phyloP scores from a whole-genome alignment of 1,140 invertebrate genomes.

The Trichonephila inaurata region DNA sequence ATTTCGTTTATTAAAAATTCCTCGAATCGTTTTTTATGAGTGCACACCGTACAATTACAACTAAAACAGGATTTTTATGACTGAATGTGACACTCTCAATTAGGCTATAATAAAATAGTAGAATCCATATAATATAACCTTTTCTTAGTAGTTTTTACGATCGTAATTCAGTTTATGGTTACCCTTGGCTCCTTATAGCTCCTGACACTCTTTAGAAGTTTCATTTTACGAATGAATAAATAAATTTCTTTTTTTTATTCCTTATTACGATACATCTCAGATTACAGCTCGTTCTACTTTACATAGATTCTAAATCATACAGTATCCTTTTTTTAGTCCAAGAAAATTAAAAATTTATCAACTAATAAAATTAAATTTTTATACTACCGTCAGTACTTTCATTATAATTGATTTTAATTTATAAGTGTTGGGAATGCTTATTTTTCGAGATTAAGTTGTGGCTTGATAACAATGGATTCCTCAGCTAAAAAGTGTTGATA shows the following conservation, averaged over 20 bases:
- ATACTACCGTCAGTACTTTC: no score
- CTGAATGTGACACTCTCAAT: constrained; percentile 20
- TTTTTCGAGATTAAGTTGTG: no score
- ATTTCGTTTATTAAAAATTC: constrained; percentile 39
- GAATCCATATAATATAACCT: neutral
- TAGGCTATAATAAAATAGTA: constrained; percentile 25
- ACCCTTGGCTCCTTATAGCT: neutral
- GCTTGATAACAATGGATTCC: no score
- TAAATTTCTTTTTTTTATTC: neutral
- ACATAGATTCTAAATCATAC: no score
- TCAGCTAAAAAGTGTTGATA: no score
- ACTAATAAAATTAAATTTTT: no score
- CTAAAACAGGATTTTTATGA: constrained; percentile 7
- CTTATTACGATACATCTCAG: neutral
- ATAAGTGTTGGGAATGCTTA: no score
- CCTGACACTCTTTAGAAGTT: neutral
- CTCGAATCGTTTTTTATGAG: constrained; percentile 26
- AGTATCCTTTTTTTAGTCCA: no score
- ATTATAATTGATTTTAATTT: no score
- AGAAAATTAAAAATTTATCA: no score
- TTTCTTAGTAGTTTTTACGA: neutral
- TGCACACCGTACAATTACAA: neutral
- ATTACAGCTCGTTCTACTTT: neutral
- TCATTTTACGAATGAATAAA: neutral
- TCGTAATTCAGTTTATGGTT: constrained; percentile 14